Evolutionary conservation across 2,113 vertebrate genomes (phyloP).

Genomic region (Tapirus terrestris): DNA sequence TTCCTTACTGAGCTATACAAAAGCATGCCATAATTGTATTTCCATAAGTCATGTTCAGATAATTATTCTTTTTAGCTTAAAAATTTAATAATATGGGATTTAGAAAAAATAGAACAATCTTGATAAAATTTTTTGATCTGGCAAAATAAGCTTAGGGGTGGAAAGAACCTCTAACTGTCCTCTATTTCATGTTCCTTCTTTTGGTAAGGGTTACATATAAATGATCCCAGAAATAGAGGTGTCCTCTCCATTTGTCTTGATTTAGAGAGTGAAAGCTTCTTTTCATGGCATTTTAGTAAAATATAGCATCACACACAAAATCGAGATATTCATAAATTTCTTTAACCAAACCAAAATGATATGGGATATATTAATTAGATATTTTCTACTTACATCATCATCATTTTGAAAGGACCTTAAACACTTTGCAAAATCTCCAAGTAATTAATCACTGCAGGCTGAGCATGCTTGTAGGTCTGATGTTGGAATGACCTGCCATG

Average conservation of each 20-base stretch:
- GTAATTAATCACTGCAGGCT: not conserved
- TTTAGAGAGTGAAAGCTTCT: not conserved
- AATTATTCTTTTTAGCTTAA: not conserved
- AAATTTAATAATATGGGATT: not conserved
- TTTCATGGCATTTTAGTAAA: constrained; percentile 1
- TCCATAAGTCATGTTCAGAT: not conserved
- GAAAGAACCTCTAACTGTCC: not conserved
- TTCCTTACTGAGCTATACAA: not conserved
- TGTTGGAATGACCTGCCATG: not conserved
- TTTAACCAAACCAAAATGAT: not conserved
- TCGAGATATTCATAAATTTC: not conserved
- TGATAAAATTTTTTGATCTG: not conserved
- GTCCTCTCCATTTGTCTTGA: not conserved
- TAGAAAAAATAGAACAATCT: not conserved
- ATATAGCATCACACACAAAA: not conserved
- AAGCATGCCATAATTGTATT: not conserved
- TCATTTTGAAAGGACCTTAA: not conserved
- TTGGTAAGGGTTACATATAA: not conserved
- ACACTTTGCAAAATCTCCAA: not conserved
- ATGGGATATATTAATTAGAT: not conserved
- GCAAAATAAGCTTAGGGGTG: not conserved
- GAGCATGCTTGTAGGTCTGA: not conserved
- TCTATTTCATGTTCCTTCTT: not conserved
- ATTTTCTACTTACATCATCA: not conserved
- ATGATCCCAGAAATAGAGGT: not conserved